Percentiles rank a stretch among this genome's conserved stretches.
Evolutionary conservation across 2,797 vertebrate species (phyloP).

Genomic region (Alcedo quadribrachys): DNA sequence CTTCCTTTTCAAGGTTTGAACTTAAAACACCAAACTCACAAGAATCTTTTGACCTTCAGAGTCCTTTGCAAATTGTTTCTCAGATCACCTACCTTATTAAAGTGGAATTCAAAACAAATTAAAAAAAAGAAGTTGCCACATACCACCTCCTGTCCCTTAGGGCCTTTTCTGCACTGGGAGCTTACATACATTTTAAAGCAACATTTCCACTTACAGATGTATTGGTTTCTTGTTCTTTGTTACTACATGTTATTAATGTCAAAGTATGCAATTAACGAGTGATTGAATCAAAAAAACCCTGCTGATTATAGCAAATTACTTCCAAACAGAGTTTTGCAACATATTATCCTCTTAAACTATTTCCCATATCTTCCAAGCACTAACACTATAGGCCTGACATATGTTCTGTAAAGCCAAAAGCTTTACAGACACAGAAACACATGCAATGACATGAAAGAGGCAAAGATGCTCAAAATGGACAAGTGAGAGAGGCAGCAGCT

Average conservation of each 20-base stretch:
- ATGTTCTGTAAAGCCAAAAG: not conserved
- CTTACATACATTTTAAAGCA: not conserved
- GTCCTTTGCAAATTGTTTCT: not conserved
- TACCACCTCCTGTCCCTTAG: not conserved
- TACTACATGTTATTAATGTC: conserved; percentile 12
- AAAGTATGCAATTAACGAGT: conserved; percentile 30
- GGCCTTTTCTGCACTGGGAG: not conserved
- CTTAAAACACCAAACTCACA: not conserved
- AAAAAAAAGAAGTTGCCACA: not conserved
- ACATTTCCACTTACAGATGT: not conserved
- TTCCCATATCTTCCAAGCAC: not conserved
- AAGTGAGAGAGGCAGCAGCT: not conserved
- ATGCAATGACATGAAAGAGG: not conserved
- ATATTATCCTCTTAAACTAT: not conserved
- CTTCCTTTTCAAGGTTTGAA: not conserved
- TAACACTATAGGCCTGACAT: not conserved
- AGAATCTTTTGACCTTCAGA: not conserved
- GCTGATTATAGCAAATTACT: conserved; percentile 31
- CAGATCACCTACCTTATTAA: not conserved
- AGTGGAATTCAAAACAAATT: not conserved
- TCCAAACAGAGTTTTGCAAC: not conserved
- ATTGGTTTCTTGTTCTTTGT: conserved; percentile 18
- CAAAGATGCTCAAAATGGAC: not conserved
- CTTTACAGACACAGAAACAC: not conserved
- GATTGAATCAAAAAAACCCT: conserved; percentile 19